Evolutionary conservation across 1,140 invertebrate species (phyloP).

Genomic region (Hestina assimilis): DNA sequence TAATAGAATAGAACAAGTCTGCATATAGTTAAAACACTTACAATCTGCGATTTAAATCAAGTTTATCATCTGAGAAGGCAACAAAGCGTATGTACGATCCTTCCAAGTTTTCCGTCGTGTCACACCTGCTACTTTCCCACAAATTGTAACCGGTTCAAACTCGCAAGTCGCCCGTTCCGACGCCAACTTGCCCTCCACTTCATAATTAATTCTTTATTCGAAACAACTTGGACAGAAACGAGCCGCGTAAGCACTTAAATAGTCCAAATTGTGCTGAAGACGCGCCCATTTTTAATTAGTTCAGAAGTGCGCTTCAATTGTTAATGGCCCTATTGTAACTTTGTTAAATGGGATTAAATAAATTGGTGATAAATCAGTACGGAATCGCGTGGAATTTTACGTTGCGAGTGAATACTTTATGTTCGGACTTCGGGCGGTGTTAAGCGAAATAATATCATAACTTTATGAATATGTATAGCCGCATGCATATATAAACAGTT

Average conservation of each 20-base stretch:
- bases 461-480: conserved; percentile 11
- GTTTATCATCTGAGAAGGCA: conserved; percentile 73
- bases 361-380: conserved; percentile 39
- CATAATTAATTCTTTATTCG: conserved; percentile 78
- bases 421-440: conserved; percentile 6
- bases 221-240: conserved; percentile 69
- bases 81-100: conserved; percentile 65
- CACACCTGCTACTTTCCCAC: conserved; percentile 73
- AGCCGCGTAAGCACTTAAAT: conserved; percentile 71
- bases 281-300: conserved; percentile 75
- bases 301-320: conserved; percentile 68
- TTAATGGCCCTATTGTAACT: conserved; percentile 65
- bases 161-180: conserved; percentile 54
- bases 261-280: conserved; percentile 70
- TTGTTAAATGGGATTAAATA: conserved; percentile 43
- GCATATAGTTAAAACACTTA: conserved; percentile 43
- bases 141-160: conserved; percentile 69
- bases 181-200: conserved; percentile 68
- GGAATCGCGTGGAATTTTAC: conserved; percentile 18
- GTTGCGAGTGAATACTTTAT: conserved; percentile 13
- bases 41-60: conserved; percentile 75
- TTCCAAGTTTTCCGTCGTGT: conserved; percentile 54
- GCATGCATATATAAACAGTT: conserved; percentile 11
- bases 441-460: conserved; percentile 11
- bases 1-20: conserved; percentile 10